Conservation (phyloP, 2,888 invertebrate genomes). For the Andrena flavipes region DNA sequence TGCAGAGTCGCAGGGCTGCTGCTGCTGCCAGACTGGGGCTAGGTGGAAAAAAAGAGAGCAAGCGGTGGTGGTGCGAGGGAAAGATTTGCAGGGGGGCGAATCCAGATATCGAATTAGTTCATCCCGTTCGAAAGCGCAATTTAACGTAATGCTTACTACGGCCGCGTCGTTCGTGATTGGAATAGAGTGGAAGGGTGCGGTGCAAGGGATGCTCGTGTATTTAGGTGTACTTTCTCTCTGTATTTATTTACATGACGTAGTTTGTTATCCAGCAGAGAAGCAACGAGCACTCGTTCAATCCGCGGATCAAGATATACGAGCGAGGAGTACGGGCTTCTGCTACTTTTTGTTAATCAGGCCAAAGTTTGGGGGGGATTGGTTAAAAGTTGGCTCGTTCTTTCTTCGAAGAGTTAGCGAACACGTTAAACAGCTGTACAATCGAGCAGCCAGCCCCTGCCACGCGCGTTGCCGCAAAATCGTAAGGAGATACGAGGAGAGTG, state of each 20-base stretch:
- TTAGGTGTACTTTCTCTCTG: not conserved
- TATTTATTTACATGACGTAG: slow-evolving; percentile 15
- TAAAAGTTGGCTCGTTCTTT: slow-evolving; percentile 49
- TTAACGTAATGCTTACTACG: not conserved
- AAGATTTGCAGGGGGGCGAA: not conserved
- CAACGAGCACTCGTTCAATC: not conserved
- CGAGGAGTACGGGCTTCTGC: slow-evolving; percentile 6
- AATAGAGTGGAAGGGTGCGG: not conserved
- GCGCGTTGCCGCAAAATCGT: slow-evolving; percentile 3
- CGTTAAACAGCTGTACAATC: slow-evolving; percentile 48
- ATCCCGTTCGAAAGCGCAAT: slow-evolving; percentile 14
- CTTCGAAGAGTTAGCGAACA: slow-evolving; percentile 25
- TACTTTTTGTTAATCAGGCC: slow-evolving; percentile 41
- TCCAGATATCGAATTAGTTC: slow-evolving; percentile 30
- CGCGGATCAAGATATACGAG: not conserved
- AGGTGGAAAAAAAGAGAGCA: not conserved
- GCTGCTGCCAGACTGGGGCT: slow-evolving; percentile 18
- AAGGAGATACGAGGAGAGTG: not conserved
- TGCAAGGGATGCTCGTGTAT: too few species aligned
- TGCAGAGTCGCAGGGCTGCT: slow-evolving; percentile 41
- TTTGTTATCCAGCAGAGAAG: slow-evolving; percentile 15
- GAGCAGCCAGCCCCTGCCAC: not conserved
- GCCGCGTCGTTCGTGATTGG: not conserved
- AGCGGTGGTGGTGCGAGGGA: not conserved
- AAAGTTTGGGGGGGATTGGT: slow-evolving; percentile 28